phyloP scores from a whole-genome alignment of 2,113 vertebrate genomes.

The Vanacampus margaritifer region DNA sequence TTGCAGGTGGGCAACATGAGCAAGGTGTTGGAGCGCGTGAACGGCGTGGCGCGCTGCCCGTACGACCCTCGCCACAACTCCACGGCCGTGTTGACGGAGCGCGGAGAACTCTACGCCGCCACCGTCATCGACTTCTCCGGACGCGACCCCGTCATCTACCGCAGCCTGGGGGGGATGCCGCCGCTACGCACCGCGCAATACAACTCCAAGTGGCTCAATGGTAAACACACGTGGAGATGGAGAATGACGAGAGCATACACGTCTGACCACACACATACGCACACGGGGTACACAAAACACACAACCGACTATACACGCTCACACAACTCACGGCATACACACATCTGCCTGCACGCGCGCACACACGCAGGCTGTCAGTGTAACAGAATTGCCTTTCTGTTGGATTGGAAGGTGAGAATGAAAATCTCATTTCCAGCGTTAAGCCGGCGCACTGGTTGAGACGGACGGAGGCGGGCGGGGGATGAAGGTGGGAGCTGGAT shows the following conservation, averaged over 20 bases:
- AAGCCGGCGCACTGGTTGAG: conserved; percentile 42
- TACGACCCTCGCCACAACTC: conserved; percentile 97
- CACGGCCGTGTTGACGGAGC: conserved; percentile 93
- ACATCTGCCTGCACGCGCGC: conserved; percentile 27
- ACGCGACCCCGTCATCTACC: conserved; percentile 95
- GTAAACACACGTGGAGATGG: too few relatives aligned
- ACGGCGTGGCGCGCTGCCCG: conserved; percentile 93
- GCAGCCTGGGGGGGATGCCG: conserved; percentile 91
- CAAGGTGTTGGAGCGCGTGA: conserved; percentile 87
- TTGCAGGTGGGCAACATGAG: conserved; percentile 90
- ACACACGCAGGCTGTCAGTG: conserved; percentile 17
- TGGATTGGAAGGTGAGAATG: conserved; percentile 65
- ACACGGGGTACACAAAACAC: too few relatives aligned
- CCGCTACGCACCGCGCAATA: conserved; percentile 95
- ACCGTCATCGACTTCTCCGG: conserved; percentile 99
- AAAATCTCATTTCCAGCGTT: conserved; percentile 67
- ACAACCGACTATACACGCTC: not conserved
- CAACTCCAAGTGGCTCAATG: conserved; percentile 99
- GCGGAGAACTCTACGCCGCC: conserved; percentile 92
- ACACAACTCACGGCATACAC: conserved; percentile 29
- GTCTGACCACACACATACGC: too few relatives aligned
- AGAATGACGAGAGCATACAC: too few relatives aligned
- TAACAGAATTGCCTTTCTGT: conserved; percentile 40
- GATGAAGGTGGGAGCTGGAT: conserved; percentile 40
- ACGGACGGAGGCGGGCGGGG: conserved; percentile 15